Percentiles rank a stretch among this genome's conserved stretches.
Evolutionary conservation across 2,113 vertebrate species (phyloP).

Genomic region (Riparia riparia): DNA sequence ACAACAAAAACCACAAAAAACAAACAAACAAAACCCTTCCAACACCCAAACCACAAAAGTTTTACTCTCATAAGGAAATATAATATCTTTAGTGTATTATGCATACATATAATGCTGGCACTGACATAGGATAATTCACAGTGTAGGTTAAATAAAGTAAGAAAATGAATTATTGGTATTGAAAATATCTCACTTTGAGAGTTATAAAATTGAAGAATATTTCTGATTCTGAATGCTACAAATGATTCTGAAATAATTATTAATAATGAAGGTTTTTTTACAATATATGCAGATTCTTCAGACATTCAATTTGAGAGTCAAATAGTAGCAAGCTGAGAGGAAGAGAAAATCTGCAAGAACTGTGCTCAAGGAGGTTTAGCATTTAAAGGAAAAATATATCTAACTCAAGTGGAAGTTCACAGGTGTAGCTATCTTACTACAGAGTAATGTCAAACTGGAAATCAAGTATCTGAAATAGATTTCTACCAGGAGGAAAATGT

Average conservation of each 20-base stretch:
- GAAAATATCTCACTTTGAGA: neutral
- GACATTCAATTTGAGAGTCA: neutral
- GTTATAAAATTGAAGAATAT: neutral
- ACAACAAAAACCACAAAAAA: too few species aligned
- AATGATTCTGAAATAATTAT: neutral
- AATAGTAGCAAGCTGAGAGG: neutral
- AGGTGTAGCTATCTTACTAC: neutral
- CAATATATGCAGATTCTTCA: neutral
- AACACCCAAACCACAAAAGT: rapidly evolving
- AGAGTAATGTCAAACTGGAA: neutral
- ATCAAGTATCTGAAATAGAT: neutral
- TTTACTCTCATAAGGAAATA: neutral
- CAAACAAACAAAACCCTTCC: too few species aligned
- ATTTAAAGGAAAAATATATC: neutral
- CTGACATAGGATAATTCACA: neutral
- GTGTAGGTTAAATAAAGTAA: neutral
- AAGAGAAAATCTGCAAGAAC: neutral
- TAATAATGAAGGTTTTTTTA: neutral
- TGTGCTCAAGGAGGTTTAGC: neutral
- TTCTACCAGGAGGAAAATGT: neutral
- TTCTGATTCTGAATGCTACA: neutral
- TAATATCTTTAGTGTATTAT: neutral
- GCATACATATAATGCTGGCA: neutral
- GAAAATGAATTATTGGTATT: neutral
- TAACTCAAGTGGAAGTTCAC: neutral